Evolutionary conservation across 1,140 invertebrate species (phyloP), one percentile per base, ranked within the genome.

Genomic region (Diploscapter pachys): DNA sequence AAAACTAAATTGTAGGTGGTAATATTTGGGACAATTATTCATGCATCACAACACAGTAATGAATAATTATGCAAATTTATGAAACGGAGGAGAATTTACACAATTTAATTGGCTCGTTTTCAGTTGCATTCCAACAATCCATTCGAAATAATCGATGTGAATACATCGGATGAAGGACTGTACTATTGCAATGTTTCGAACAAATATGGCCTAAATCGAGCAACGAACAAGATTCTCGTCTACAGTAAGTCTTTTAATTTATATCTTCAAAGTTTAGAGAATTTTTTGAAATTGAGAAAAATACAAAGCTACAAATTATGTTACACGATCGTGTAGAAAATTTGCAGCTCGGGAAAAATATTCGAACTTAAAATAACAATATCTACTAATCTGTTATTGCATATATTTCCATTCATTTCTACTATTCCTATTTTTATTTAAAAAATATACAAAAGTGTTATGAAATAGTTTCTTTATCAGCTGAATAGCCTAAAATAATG

Each of bases 101-200:
- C 64, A 4, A 57, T 72, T 8, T 74, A 51, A 31, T 31, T 31
- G 31, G 31, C 31, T 31, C 31, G 31, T 53, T 94, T 91, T 86
- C 89, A 88, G 71, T 90, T 91, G 13, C 85, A 91, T 11, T 85
- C 89, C 0, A 91, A 90, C 75, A 94, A 95, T 49, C 93, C 96
- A 87, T 88, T 98, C 63, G 89, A 92, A 80, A 95, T 98, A 53
- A 89, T 89, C 61, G 89, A 92, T 78, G 92, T 95, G 0, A 90
- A 90, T 57, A 93, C 92, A 83, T 89, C 90, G 6, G 94, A 97
- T 86, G 90, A 90, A 11, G 96, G 95, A 9, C 89, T 90, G 50
- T 99, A 97, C 86, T 91, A 90, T 5, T 99, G 96, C 86, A 90
- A 91, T 85, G 96, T 96, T 0, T 89, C 90, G 64, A 99, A 99